These are phyloP conservation scores for Drosophila orosa DNA, from an alignment of 1,140 invertebrate species.

Conservation along the genomic window DNA sequence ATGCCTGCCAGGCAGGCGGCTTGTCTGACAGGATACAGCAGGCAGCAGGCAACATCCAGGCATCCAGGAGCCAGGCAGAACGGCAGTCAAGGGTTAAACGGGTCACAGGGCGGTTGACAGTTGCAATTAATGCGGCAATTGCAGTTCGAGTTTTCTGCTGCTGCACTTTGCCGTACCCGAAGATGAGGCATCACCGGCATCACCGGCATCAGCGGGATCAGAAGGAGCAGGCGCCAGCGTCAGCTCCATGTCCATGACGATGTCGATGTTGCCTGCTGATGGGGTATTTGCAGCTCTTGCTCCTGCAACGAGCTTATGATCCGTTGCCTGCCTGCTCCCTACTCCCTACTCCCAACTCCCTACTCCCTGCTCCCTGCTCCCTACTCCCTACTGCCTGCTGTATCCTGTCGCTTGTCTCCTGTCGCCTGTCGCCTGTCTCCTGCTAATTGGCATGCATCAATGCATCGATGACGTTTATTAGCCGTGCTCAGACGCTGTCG, in stretches of 20 bases:
- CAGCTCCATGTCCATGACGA: slow-evolving; percentile 22
- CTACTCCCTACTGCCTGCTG: slow-evolving; percentile 4
- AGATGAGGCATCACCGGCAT: slow-evolving; percentile 47
- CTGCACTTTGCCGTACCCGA: slow-evolving; percentile 50
- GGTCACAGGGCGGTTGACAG: slow-evolving; percentile 64
- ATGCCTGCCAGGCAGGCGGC: neutral
- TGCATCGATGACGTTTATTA: slow-evolving; percentile 81
- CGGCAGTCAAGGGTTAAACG: slow-evolving; percentile 48
- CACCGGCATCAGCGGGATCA: slow-evolving; percentile 1
- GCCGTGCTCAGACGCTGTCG: slow-evolving; percentile 68
- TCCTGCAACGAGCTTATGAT: slow-evolving; percentile 2
- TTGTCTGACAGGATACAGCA: slow-evolving; percentile 1
- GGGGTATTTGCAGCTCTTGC: slow-evolving; percentile 11
- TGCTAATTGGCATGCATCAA: slow-evolving; percentile 79
- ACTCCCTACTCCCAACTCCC: too few relatives aligned
- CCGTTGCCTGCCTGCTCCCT: neutral
- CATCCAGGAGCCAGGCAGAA: neutral
- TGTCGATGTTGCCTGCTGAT: slow-evolving; percentile 9
- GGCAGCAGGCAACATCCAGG: neutral
- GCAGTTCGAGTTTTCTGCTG: slow-evolving; percentile 59
- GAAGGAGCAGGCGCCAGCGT: neutral
- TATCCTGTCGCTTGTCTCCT: neutral
- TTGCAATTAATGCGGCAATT: slow-evolving; percentile 76
- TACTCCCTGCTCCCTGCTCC: too few relatives aligned
- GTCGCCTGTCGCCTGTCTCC: slow-evolving; percentile 31